Conservation (phyloP, 1,140 invertebrate species). For the Cotesia typhae region DNA sequence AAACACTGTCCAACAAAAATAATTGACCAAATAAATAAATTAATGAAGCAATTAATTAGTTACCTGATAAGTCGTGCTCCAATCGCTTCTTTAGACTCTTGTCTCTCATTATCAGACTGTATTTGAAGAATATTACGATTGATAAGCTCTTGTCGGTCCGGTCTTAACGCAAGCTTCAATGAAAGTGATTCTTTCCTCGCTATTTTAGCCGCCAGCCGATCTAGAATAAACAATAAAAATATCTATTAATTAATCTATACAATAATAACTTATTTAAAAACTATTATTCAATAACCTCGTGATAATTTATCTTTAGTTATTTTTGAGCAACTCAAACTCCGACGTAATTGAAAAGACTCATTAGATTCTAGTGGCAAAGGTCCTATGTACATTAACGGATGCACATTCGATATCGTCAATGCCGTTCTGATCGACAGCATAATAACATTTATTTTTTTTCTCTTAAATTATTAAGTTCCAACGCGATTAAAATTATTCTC, state of each 20-base stretch:
- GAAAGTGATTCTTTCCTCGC: conserved; percentile 96
- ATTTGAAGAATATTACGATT: conserved; percentile 96
- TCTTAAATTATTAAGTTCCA: conserved; percentile 12
- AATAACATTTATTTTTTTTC: conserved; percentile 37
- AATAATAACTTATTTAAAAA: conserved; percentile 1
- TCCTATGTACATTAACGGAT: conserved; percentile 38
- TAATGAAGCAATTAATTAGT: conserved; percentile 11
- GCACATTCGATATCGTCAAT: conserved; percentile 49
- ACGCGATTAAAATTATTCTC: not conserved
- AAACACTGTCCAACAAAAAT: not conserved
- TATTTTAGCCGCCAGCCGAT: conserved; percentile 86
- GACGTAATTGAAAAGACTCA: conserved; percentile 31
- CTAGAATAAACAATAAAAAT: conserved; percentile 51
- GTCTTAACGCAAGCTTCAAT: conserved; percentile 89
- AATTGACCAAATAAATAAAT: not conserved
- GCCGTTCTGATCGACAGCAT: conserved; percentile 53
- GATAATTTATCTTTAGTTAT: conserved; percentile 39
- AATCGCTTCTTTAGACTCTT: conserved; percentile 93
- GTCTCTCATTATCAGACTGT: conserved; percentile 91
- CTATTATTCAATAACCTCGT: conserved; percentile 7
- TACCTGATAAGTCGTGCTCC: conserved; percentile 91
- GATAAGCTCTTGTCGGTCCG: conserved; percentile 92
- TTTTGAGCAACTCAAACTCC: conserved; percentile 45
- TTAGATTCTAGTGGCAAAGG: conserved; percentile 23
- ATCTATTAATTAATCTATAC: not conserved